Evolutionary conservation across 92 coral and sea anemone species (phyloP), one percentile per base, ranked within the genome.

Genomic region (Montipora capitata): DNA sequence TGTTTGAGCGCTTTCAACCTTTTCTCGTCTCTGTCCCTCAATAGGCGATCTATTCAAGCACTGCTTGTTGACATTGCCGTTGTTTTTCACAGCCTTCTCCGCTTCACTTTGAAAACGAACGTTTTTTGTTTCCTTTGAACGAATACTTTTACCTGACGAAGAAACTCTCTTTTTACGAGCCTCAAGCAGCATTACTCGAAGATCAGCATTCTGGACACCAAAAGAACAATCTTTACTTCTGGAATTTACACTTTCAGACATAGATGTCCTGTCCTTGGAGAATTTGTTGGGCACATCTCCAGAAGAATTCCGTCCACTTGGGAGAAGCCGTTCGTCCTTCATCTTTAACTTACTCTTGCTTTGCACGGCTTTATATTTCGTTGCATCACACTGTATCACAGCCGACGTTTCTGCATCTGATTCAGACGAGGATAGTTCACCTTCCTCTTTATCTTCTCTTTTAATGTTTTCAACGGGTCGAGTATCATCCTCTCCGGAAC

Each of bases 401-500:
- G 65, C n/a, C 48, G 82, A 61, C 14, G 74, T 43, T 65, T 84
- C 84, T 39, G 67, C 83, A 77, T 88, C 92, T 49, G 82, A 89
- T 17, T 87, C 90, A 44, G 91, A 91, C 9, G 93, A 82, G 4
- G 91, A 59, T 66, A 91, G 63, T 44, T 88, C 88, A 5, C 94
- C 96, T 43, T 91, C 88, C 48, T 91, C 94, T 41, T 80, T 87
- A 59, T 84, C 96, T 16, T 77, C 74, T 12, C 40, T 79, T 73
- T 10, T 10, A 12, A 42, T 16, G 17, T 75, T 76, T n/a, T 38
- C 66, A 40, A 41, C 18, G 58, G 70, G 7, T 1, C 4, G 57
- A 16, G 11, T 72, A 20, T 74, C 85, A 39, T 93, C 98, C 3
- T 88, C 96, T 48, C 89, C 94, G 14, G 96, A 93, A 14, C 93